Evolutionary conservation across 2,797 vertebrate species (phyloP), one percentile per base, ranked within the genome.

Genomic region (Ctenopoma kingsleyae): DNA sequence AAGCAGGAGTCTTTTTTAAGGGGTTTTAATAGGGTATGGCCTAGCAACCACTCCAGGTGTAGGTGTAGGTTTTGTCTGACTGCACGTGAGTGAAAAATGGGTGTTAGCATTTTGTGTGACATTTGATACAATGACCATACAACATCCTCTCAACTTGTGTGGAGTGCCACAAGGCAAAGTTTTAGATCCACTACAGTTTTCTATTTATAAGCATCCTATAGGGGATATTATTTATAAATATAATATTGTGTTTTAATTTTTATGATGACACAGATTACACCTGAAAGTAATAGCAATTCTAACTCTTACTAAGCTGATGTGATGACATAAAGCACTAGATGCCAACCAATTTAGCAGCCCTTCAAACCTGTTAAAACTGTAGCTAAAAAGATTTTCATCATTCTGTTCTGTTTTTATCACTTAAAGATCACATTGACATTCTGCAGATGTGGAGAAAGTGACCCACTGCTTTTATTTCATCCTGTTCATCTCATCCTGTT

Each of bases 131-230:
- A 8, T 35, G 11, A 13, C 12, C 47, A 53, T 19, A 3, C 43
- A 41, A 62, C 20, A 44, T 43, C 50, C 3, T 47, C 23, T 17
- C 3, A 23, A 36, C 36, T 40, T 7, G n/a, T 38, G 22, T 35
- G 58, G 53, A 32, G 47, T 47, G 19, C 66, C 57, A 55, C 50
- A 55, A 22, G 55, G 65, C 40, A 44, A 53, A 0, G 10, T 49
- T 59, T 59, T 60, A 46, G 68, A 35, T n/a, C 20, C 32, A 13
- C 62, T 49, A 9, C 11, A 36, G 17, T 63, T 71, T 59, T 50
- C 6, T 53, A 16, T 43, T 36, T 35, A 12, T 15, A 40, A 8
- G n/a, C 16, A 22, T 46, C n/a, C 17, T 43, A 32, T 19, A 3
- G 12, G 11, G n/a, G n/a, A 36, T 10, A 46, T 46, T 64, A 70